phyloP scores from a whole-genome alignment of 2,888 invertebrate species.

The Zaprionus bogoriensis region DNA sequence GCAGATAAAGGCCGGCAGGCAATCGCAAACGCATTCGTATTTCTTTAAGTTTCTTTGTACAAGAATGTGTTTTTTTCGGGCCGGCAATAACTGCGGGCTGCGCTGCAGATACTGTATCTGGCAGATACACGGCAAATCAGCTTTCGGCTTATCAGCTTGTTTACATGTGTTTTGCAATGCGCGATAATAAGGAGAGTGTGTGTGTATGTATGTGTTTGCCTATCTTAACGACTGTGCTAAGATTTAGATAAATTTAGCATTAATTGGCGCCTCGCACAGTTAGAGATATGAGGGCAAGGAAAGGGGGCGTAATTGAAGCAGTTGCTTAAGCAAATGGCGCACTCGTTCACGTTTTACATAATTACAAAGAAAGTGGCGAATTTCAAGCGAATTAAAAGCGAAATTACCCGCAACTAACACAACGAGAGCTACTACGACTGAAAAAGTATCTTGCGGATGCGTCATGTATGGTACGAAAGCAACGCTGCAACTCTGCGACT shows the following conservation, averaged over 20 bases:
- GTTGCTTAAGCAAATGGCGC: neutral
- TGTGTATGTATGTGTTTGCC: neutral
- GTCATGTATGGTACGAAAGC: conserved; percentile 37
- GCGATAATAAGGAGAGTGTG: neutral
- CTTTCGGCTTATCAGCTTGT: conserved; percentile 41
- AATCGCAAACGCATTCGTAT: neutral
- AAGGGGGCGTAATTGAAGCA: neutral
- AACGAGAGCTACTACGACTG: neutral
- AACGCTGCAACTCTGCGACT: neutral
- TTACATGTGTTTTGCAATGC: conserved; percentile 48
- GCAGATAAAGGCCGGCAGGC: conserved; percentile 36
- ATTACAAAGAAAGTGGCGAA: conserved; percentile 52
- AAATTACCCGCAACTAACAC: conserved; percentile 41
- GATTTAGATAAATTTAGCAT: conserved; percentile 9
- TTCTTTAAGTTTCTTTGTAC: neutral
- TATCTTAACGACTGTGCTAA: conserved; percentile 31
- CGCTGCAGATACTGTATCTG: conserved; percentile 56
- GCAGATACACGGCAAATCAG: conserved; percentile 32
- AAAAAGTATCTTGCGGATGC: conserved; percentile 39
- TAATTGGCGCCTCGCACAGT: conserved; percentile 1
- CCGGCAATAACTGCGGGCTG: conserved; percentile 47
- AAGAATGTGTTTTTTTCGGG: conserved; percentile 31
- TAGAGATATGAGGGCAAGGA: neutral
- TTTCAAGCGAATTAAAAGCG: conserved; percentile 55
- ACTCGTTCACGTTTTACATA: conserved; percentile 27